Conservation (phyloP, 2,888 invertebrate species). For the Himalopsyche kuldschensis region DNA sequence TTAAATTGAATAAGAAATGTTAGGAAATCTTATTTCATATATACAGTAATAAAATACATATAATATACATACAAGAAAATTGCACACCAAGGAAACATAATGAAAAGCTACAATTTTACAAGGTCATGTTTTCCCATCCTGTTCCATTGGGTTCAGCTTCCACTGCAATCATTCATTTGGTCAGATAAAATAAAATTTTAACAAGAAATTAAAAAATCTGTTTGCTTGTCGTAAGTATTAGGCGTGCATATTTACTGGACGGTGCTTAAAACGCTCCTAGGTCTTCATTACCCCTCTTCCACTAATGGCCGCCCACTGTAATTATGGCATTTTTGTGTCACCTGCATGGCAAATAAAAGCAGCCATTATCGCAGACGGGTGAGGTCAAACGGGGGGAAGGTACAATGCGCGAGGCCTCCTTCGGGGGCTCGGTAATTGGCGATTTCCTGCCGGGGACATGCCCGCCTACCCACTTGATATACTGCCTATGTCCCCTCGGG, state of each 20-base stretch:
- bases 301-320: conserved; percentile 4
- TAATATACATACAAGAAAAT: too few species aligned
- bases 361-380: conserved; percentile 8
- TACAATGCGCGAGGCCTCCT: not conserved
- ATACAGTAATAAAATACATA: too few species aligned
- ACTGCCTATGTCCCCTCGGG: not conserved
- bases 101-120: too few species aligned
- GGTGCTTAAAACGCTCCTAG: not conserved
- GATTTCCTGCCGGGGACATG: conserved; percentile 6
- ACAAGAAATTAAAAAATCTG: too few species aligned
- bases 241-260: not conserved
- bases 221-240: not conserved
- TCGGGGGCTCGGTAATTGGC: conserved; percentile 15
- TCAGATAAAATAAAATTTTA: too few species aligned
- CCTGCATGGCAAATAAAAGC: conserved; percentile 32
- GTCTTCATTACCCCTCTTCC: not conserved
- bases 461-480: not conserved
- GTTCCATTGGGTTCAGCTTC: too few species aligned
- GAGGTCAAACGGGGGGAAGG: not conserved
- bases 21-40: too few species aligned
- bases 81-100: too few species aligned
- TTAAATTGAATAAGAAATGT: too few species aligned
- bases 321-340: conserved; percentile 33
- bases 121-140: too few species aligned
- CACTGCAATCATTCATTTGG: too few species aligned